phyloP scores from a whole-genome alignment of 2,888 invertebrate genomes.

The Drepanosiphum platanoidis region DNA sequence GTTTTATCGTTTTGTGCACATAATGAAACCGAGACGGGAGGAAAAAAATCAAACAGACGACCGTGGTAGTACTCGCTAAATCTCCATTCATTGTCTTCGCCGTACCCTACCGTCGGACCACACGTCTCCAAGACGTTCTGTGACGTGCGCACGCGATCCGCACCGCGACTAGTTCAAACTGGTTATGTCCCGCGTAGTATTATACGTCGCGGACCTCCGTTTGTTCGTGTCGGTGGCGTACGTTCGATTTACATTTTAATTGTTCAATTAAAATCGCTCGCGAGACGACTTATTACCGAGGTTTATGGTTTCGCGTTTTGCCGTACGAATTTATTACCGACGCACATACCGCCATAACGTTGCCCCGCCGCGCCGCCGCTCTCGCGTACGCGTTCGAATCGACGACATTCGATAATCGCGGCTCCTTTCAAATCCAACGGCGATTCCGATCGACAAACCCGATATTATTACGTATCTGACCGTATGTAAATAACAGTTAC shows the following conservation, averaged over 20 bases:
- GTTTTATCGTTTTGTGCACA: slow-evolving; percentile 25
- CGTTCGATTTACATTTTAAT: slow-evolving; percentile 24
- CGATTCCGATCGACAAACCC: not conserved
- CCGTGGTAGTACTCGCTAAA: not conserved
- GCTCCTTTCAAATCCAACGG: not conserved
- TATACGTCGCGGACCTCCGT: not conserved
- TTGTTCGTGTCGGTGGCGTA: not conserved
- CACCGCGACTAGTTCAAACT: not conserved
- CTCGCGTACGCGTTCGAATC: not conserved
- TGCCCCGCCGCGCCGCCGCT: not conserved
- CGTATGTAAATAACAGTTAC: not conserved
- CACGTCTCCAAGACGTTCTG: not conserved
- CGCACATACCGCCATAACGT: not conserved
- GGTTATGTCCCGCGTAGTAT: slow-evolving; percentile 6
- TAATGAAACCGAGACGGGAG: not conserved
- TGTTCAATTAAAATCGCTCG: not conserved
- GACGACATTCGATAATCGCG: not conserved
- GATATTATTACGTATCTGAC: not conserved
- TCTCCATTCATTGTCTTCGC: not conserved
- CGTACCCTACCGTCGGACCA: not conserved
- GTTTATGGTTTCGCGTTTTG: not conserved
- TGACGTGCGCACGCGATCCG: not conserved
- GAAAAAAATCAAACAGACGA: too few relatives aligned
- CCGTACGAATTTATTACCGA: not conserved
- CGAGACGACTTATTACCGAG: slow-evolving; percentile 16